Percentiles rank a stretch among this genome's conserved stretches.
Conservation (phyloP, 2,797 vertebrate species). For the Coccyzus lansbergi region DNA sequence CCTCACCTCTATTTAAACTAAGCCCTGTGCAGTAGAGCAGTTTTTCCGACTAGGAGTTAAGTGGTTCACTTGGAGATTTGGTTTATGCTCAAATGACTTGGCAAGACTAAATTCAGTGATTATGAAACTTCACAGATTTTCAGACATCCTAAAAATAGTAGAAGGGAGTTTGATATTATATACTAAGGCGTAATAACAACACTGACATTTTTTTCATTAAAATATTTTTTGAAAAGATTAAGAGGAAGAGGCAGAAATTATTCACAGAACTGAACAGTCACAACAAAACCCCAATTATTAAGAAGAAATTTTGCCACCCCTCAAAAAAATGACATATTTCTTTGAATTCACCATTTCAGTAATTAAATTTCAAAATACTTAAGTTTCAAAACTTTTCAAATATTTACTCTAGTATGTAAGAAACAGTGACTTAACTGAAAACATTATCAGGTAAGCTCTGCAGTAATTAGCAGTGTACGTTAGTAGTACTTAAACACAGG, state of each 20-base stretch:
- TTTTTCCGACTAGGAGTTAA: not conserved
- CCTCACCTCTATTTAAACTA: not conserved
- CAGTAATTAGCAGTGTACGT: conserved; percentile 18
- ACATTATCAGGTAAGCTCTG: not conserved
- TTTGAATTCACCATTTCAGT: not conserved
- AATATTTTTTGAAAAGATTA: not conserved
- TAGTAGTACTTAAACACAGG: not conserved
- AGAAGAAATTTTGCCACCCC: not conserved
- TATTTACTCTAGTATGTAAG: not conserved
- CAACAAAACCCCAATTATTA: not conserved
- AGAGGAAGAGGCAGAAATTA: not conserved
- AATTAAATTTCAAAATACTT: not conserved
- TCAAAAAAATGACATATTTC: not conserved
- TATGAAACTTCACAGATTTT: conserved; percentile 13
- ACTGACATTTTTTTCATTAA: not conserved
- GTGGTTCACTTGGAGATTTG: not conserved
- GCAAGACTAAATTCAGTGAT: not conserved
- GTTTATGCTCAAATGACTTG: not conserved
- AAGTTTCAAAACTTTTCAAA: not conserved
- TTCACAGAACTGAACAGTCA: not conserved
- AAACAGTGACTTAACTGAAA: not conserved
- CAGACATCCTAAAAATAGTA: not conserved
- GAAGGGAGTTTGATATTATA: not conserved
- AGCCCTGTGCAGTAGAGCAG: not conserved
- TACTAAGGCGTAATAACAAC: not conserved